These are phyloP conservation scores for Spongia lamella DNA, from an alignment of 37 sponge, comb jelly and placozoan species.

Conservation along the genomic window DNA sequence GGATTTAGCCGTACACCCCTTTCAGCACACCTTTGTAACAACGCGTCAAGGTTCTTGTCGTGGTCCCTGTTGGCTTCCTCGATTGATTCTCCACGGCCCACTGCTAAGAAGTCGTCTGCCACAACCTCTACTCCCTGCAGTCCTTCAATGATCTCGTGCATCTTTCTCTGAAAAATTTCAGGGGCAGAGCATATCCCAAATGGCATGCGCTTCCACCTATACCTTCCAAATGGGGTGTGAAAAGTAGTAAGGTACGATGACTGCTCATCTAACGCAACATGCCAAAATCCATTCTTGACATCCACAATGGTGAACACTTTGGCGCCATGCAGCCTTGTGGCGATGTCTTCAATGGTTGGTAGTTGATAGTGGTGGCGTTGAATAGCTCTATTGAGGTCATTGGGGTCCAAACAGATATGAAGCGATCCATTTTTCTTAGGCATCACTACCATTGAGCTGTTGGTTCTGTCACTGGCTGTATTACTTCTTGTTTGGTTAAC, in stretches of 20 bases:
- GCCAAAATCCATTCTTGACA: background rate
- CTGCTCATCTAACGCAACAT: too few relatives aligned
- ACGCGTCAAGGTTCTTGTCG: slow-evolving; percentile 1
- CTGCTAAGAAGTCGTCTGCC: slow-evolving; percentile 34
- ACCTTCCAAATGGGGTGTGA: slow-evolving; percentile 8
- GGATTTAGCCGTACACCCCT: slow-evolving; percentile 25
- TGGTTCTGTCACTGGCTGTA: slow-evolving; percentile 25
- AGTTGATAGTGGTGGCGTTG: slow-evolving; percentile 22
- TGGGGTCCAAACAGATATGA: slow-evolving; percentile 51
- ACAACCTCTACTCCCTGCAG: too few relatives aligned
- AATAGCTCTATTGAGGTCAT: slow-evolving; percentile 46
- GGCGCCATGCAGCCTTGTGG: too few relatives aligned
- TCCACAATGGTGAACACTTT: too few relatives aligned
- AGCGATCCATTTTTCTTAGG: slow-evolving; percentile 30
- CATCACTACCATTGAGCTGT: slow-evolving; percentile 34
- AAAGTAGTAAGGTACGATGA: too few relatives aligned
- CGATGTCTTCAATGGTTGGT: too few relatives aligned
- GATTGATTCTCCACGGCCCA: slow-evolving; percentile 5
- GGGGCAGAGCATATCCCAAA: slow-evolving; percentile 32
- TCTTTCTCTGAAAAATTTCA: slow-evolving; percentile 24
- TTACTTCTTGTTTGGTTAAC: slow-evolving; percentile 3
- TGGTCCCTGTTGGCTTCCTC: slow-evolving; percentile 13
- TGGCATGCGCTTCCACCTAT: slow-evolving; percentile 5
- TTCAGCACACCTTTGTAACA: slow-evolving; percentile 19
- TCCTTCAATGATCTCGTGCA: slow-evolving; percentile 29